These are phyloP conservation scores for Danio albolineatus DNA, from an alignment of 2,797 vertebrate species.

Conservation along the genomic window DNA sequence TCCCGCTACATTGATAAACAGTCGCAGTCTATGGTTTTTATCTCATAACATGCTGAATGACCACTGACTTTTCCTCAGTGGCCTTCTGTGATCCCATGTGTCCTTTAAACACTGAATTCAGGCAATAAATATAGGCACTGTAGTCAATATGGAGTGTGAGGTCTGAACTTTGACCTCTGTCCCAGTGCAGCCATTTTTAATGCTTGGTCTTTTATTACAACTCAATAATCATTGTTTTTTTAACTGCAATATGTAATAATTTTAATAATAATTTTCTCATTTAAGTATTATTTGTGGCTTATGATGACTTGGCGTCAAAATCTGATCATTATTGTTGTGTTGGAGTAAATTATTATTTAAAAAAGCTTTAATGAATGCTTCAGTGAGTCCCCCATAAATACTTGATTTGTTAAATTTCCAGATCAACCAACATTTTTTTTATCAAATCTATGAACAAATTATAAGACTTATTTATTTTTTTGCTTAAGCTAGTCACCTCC, in stretches of 20 bases:
- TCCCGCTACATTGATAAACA: background rate
- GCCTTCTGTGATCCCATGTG: background rate
- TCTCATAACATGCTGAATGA: conserved; percentile 23
- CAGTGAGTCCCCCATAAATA: too few relatives aligned
- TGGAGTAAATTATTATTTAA: too few relatives aligned
- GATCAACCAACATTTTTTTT: too few relatives aligned
- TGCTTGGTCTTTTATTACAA: conserved; percentile 19
- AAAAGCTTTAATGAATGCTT: too few relatives aligned
- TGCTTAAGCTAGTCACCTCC: too few relatives aligned
- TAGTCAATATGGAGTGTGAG: conserved; percentile 9
- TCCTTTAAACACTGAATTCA: conserved; percentile 19
- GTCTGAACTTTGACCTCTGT: conserved; percentile 29
- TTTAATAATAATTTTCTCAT: too few relatives aligned
- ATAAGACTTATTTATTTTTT: too few relatives aligned
- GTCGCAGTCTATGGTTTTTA: background rate
- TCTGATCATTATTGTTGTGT: too few relatives aligned
- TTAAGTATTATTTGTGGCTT: too few relatives aligned
- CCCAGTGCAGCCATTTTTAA: conserved; percentile 15
- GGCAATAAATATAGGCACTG: conserved; percentile 30
- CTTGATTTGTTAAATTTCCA: too few relatives aligned
- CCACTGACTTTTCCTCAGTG: background rate
- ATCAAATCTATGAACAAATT: too few relatives aligned
- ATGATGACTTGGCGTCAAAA: too few relatives aligned
- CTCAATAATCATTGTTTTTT: conserved; percentile 24
- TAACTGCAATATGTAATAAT: background rate